phyloP scores from a whole-genome alignment of 2,797 vertebrate genomes.

The Gallinago stenura region DNA sequence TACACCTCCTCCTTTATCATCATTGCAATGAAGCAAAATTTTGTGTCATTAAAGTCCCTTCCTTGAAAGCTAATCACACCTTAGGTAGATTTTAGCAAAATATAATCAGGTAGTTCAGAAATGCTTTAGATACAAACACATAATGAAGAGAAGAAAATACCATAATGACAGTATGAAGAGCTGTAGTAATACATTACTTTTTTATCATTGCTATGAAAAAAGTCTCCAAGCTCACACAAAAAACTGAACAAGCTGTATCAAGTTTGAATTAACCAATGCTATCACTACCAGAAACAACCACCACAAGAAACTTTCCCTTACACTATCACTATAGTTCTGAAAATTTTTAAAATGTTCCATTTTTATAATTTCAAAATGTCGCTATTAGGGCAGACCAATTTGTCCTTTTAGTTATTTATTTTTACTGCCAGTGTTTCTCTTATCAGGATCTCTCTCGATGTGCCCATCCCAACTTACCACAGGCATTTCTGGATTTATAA shows the following conservation, averaged over 20 bases:
- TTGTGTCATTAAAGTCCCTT: neutral
- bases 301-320: neutral
- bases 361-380: neutral
- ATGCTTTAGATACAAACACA: neutral
- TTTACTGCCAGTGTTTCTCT: neutral
- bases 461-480: neutral
- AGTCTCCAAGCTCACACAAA: neutral
- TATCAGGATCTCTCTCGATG: neutral
- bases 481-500: neutral
- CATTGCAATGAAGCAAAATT: neutral
- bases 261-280: neutral
- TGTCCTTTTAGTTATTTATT: rapidly evolving
- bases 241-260: neutral
- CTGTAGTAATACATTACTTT: neutral
- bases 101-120: neutral
- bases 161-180: neutral
- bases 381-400: neutral
- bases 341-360: neutral
- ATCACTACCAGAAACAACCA: neutral
- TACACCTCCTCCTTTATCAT: neutral
- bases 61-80: rapidly evolving
- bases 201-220: neutral
- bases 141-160: neutral
- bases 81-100: neutral
- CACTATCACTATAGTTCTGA: neutral